Evolutionary conservation across 2,797 vertebrate genomes (phyloP), one percentile per base, ranked within the genome.

Genomic region (Meda fulgida): DNA sequence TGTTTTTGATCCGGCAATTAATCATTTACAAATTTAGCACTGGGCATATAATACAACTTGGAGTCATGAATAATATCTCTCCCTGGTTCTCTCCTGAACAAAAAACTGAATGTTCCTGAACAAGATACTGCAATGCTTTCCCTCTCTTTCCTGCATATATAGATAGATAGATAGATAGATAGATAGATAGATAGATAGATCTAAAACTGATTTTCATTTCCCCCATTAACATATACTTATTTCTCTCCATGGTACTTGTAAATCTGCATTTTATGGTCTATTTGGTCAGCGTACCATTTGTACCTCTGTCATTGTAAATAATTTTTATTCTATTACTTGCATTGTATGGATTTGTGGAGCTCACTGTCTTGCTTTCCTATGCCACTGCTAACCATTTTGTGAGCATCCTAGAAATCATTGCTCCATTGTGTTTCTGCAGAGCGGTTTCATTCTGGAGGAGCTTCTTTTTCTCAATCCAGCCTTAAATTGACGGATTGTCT

Each of bases 391-490:
- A 88, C 63, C 65, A 82, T 85, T 73, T 80, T 18, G 18, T 87
- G 87, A 77, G 77, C 84, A 89, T 86, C 78, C 84, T 90, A 91
- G 92, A 88, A 85, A 85, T 94, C 83, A 92, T 88, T 92, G 79
- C 92, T 89, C 91, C 89, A 84, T 92, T 95, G 91, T 95, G 92
- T 95, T 93, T 95, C 94, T 93, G 92, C 94, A 92, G 92, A 94
- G 72, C 71, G 78, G 40, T 89, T 89, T 90, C 88, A 83, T 90
- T 90, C 88, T 87, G 83, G 93, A 94, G 92, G 92, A 94, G 34
- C 86, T 87, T 65, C 80, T 75, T 89, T 86, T 89, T 92, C 29
- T 83, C 91, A 55, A 65, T 89, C 91, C 88, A 78, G 84, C 79
- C 29, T 88, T 78, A 89, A 69, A 78, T 80, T 78, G 66, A 48